Evolutionary conservation across 1,140 invertebrate species (phyloP).

Genomic region (Telenomus remus): DNA sequence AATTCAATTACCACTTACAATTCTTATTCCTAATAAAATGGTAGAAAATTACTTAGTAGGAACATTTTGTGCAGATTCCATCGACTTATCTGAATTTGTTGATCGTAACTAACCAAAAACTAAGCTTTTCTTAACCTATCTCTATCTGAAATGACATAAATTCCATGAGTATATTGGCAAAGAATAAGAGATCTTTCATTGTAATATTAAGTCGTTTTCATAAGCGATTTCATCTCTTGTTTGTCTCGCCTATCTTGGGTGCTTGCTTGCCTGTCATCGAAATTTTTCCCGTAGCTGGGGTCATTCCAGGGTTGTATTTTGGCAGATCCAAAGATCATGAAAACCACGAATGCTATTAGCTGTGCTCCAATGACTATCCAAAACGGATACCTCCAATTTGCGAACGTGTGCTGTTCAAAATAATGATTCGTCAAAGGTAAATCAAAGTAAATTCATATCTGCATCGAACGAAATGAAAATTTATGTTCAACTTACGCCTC

Average conservation of each 20-base stretch:
- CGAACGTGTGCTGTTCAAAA: constrained; percentile 80
- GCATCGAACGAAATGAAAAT: background rate
- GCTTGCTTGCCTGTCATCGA: constrained; percentile 36
- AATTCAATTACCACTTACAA: no score
- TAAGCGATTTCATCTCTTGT: constrained; percentile 28
- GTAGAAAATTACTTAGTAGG: constrained; percentile 9
- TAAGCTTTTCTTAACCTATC: no score
- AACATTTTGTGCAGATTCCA: constrained; percentile 15
- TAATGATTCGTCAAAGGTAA: constrained; percentile 64
- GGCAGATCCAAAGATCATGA: constrained; percentile 85
- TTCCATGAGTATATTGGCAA: constrained; percentile 14
- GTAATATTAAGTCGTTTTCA: constrained; percentile 29
- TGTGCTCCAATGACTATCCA: constrained; percentile 86
- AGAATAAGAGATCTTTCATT: constrained; percentile 29
- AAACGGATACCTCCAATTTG: constrained; percentile 88
- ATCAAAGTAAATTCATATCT: background rate
- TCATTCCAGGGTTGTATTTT: constrained; percentile 89
- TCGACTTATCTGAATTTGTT: background rate
- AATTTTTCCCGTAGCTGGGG: constrained; percentile 34
- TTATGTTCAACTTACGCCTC: constrained; percentile 77
- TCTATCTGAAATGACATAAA: no score
- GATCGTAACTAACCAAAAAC: no score
- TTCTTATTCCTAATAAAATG: background rate
- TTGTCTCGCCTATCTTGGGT: constrained; percentile 19
- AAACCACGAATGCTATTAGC: constrained; percentile 82